These are phyloP conservation scores for Eupithecia tripunctaria DNA, from an alignment of 2,888 invertebrate species.

Conservation along the genomic window DNA sequence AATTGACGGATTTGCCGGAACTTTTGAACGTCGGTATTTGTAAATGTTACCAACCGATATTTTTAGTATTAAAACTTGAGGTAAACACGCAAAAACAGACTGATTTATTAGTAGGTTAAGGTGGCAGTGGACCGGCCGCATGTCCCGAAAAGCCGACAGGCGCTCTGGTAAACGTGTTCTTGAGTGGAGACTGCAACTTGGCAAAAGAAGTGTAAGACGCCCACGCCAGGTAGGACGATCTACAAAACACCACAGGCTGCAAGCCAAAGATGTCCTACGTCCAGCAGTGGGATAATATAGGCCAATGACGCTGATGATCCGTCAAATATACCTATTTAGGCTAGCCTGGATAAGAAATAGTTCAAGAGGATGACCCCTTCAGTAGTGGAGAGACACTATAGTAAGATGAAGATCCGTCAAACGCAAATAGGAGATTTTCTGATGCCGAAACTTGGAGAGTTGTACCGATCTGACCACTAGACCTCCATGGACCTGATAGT, in stretches of 20 bases:
- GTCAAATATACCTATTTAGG: not conserved
- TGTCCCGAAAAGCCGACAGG: too few relatives aligned
- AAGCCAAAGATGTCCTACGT: too few relatives aligned
- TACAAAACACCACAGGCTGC: too few relatives aligned
- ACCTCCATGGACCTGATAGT: not conserved
- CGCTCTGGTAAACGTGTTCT: too few relatives aligned
- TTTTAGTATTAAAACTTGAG: not conserved
- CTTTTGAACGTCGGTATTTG: constrained; percentile 53
- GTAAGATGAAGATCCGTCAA: not conserved
- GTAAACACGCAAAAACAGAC: not conserved
- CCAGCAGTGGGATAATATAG: too few relatives aligned
- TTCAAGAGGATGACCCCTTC: not conserved
- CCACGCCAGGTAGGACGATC: too few relatives aligned
- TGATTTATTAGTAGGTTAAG: not conserved
- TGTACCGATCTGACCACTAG: not conserved
- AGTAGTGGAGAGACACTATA: not conserved
- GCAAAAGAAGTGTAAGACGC: too few relatives aligned
- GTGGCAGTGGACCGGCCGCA: too few relatives aligned
- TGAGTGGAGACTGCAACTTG: too few relatives aligned
- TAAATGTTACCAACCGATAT: constrained; percentile 41
- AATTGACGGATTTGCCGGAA: constrained; percentile 58
- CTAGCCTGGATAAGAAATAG: not conserved
- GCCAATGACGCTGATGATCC: too few relatives aligned
- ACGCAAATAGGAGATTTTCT: not conserved
- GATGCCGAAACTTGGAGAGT: not conserved